Evolutionary conservation across 2,888 invertebrate species (phyloP).

Genomic region (Acanthosepion lycidas): DNA sequence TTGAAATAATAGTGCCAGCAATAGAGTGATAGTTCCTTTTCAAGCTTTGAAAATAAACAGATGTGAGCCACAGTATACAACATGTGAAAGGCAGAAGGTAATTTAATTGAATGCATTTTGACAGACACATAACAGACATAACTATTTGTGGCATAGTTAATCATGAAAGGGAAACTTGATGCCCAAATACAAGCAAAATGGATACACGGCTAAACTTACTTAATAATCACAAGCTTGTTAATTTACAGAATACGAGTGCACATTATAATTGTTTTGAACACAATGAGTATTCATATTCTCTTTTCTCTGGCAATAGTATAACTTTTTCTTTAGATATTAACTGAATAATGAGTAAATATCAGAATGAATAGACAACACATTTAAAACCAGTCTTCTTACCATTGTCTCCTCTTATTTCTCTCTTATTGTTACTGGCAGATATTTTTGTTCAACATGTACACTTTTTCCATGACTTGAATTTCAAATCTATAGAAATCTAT

Average conservation of each 20-base stretch:
- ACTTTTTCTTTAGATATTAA: no score
- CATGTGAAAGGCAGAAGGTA: not conserved
- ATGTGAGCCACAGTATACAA: not conserved
- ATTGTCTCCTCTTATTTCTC: no score
- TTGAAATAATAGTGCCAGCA: not conserved
- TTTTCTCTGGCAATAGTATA: not conserved
- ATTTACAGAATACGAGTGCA: not conserved
- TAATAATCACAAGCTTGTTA: not conserved
- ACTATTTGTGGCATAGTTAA: not conserved
- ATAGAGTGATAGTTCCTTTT: not conserved
- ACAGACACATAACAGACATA: not conserved
- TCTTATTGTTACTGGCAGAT: no score
- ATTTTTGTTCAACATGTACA: no score
- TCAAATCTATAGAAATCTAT: no score
- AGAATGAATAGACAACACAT: no score
- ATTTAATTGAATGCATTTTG: not conserved
- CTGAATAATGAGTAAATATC: no score
- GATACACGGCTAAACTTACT: not conserved
- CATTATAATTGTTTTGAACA: no score
- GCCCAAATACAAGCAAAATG: not conserved
- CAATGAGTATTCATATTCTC: not conserved
- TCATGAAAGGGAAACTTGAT: not conserved
- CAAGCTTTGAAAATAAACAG: not conserved
- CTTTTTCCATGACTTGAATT: no score
- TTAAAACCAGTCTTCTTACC: no score